Conservation (phyloP, 1,140 invertebrate genomes). For the Formica exsecta region DNA sequence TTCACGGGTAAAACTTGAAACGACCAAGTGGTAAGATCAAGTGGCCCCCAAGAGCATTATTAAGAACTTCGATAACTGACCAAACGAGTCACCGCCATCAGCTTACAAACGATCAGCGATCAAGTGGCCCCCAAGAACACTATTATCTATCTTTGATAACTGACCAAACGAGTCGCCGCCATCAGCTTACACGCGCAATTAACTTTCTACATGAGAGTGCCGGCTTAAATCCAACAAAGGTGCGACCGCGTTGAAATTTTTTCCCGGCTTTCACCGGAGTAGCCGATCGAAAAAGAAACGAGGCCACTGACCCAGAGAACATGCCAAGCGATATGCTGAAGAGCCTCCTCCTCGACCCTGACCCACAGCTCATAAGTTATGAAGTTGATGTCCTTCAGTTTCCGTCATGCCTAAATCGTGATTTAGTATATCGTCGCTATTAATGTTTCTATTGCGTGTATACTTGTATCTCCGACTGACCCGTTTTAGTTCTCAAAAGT, state of each 20-base stretch:
- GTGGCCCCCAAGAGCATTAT: too few species aligned
- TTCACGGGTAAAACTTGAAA: not conserved
- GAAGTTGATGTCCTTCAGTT: constrained; percentile 30
- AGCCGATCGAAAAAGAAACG: constrained; percentile 68
- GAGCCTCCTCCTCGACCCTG: constrained; percentile 71
- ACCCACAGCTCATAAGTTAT: constrained; percentile 70
- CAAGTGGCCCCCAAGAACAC: not conserved
- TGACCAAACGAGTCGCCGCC: not conserved
- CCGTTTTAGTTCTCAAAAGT: not conserved
- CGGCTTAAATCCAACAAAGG: constrained; percentile 63
- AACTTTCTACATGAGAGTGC: constrained; percentile 72
- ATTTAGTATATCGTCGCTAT: constrained; percentile 3
- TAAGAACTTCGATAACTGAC: too few species aligned
- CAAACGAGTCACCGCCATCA: too few species aligned
- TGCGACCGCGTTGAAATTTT: constrained; percentile 76
- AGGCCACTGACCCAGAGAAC: constrained; percentile 73
- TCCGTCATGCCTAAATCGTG: constrained; percentile 13
- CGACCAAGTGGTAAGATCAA: not conserved
- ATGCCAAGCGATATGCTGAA: constrained; percentile 16
- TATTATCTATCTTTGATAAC: not conserved
- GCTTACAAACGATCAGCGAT: too few species aligned
- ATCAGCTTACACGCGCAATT: constrained; percentile 64
- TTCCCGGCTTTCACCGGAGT: constrained; percentile 77
- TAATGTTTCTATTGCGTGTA: not conserved
- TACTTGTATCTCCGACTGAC: not conserved